Evolutionary conservation across 2,888 invertebrate genomes (phyloP), one percentile per base, ranked within the genome.

Genomic region (Brachypalpus laphriformis): DNA sequence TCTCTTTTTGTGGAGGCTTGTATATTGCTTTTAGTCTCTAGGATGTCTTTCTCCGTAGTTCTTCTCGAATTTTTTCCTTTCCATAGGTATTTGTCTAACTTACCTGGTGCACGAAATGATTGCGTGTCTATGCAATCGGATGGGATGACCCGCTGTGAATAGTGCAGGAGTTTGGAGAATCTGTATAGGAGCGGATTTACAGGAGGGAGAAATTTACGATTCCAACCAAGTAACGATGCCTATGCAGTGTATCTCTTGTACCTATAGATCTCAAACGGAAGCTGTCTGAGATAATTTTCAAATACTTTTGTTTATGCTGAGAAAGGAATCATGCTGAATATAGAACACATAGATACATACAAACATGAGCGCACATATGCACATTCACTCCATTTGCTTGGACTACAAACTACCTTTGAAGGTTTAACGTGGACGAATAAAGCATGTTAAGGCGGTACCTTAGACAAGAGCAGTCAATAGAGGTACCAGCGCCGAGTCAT

Each of bases 61-160:
- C 70, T 31, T 57, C 49, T 57, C 56, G 49, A 25, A 34, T 63
- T 22, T 49, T 7, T 65, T 34, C 22, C 63, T 14, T 40, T n/a
- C 78, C n/a, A n/a, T n/a, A n/a, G n/a, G n/a, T 78, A 83, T 83
- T 83, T 83, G 78, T 83, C 83, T 83, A 78, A 56, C 68, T 74
- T 78, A 74, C 74, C 74, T 70, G 40, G 42, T 59, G 47, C 40
- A 76, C 14, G 37, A 37, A 65, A 57, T 42, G 63, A 51, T 51
- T 76, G 82, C 65, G 42, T 76, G 76, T 40, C 47, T 28, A 25
- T 49, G 31, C 61, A 56, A 18, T 22, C 34, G 14, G 18, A 18
- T 40, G 37, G 47, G 16, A 71, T 59, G 80, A 45, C 66, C 74
- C 16, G 61, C 65, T 76, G 57, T 49, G 56, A 22, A 25, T 9